Percentiles rank a stretch among this genome's conserved stretches.
These are phyloP conservation scores for Megamerina dolium DNA, from an alignment of 2,888 invertebrate genomes.

Conservation along the genomic window DNA sequence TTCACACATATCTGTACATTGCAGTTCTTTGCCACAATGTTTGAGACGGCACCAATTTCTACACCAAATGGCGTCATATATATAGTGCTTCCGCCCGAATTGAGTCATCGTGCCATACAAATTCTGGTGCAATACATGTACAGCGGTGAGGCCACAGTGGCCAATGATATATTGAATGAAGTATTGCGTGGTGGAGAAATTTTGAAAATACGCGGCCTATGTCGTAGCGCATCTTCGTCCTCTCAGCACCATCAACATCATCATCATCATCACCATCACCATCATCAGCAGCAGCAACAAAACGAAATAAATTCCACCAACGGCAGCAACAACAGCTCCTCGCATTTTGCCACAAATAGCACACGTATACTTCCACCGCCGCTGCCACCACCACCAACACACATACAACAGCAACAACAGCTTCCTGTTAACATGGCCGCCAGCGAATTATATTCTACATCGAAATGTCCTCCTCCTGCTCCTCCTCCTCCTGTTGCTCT, in stretches of 20 bases:
- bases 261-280: slow-evolving; percentile 8
- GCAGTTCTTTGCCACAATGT: slow-evolving; percentile 48
- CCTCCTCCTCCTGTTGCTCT: too few species aligned
- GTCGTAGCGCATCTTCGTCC: slow-evolving; percentile 52
- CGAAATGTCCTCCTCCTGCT: slow-evolving; percentile 16
- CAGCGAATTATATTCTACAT: slow-evolving; percentile 5
- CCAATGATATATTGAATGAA: slow-evolving; percentile 75
- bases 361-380: slow-evolving; percentile 26
- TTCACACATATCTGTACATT: neutral
- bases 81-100: slow-evolving; percentile 74
- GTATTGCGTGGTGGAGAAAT: slow-evolving; percentile 78
- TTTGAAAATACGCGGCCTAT: slow-evolving; percentile 72
- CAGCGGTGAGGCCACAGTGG: slow-evolving; percentile 71
- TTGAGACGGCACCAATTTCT: slow-evolving; percentile 43
- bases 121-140: slow-evolving; percentile 83
- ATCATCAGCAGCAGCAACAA: slow-evolving; percentile 8
- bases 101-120: slow-evolving; percentile 72
- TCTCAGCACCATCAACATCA: slow-evolving; percentile 15
- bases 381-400: slow-evolving; percentile 21
- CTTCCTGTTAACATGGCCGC: slow-evolving; percentile 24
- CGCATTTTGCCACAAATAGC: slow-evolving; percentile 31
- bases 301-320: too few species aligned
- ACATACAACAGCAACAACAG: slow-evolving; percentile 12
- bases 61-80: slow-evolving; percentile 54
- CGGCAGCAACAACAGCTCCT: slow-evolving; percentile 20